phyloP scores from a whole-genome alignment of 2,888 invertebrate species.

The Perizoma flavofasciatum region DNA sequence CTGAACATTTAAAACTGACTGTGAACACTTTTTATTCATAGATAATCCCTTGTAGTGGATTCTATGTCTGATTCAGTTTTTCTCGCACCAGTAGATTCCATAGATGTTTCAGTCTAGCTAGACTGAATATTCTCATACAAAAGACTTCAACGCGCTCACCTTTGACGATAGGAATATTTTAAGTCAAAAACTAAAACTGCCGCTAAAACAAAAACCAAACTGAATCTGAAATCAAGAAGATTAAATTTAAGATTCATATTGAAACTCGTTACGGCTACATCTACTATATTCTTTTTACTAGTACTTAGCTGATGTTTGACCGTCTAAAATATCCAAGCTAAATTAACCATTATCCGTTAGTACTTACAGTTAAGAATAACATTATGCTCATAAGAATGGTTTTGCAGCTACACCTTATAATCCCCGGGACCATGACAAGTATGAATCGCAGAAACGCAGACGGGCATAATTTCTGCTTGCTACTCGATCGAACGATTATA shows the following conservation, averaged over 20 bases:
- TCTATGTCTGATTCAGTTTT: too few species aligned
- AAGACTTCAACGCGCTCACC: conserved; percentile 59
- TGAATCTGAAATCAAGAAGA: conserved; percentile 1
- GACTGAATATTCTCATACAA: conserved; percentile 39
- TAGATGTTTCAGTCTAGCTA: too few species aligned
- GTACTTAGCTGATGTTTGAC: conserved; percentile 8
- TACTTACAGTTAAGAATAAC: conserved; percentile 6
- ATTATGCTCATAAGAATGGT: not conserved
- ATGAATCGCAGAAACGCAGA: conserved; percentile 29
- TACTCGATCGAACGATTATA: conserved; percentile 25
- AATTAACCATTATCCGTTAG: conserved; percentile 11
- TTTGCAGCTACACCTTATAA: conserved; percentile 14
- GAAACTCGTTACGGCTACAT: conserved; percentile 33
- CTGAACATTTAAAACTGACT: too few species aligned
- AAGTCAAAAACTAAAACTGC: not conserved
- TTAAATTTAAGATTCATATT: conserved; percentile 14
- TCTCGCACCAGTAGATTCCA: too few species aligned
- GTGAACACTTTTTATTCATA: too few species aligned
- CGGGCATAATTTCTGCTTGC: conserved; percentile 30
- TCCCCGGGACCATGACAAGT: conserved; percentile 32
- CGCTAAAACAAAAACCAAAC: not conserved
- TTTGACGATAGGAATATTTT: not conserved
- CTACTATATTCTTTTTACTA: conserved; percentile 33
- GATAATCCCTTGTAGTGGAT: too few species aligned
- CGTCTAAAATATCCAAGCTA: conserved; percentile 3